Percentiles rank a stretch among this genome's conserved stretches.
phyloP scores from a whole-genome alignment of 1,140 invertebrate species.

The Drosophila carrolli region DNA sequence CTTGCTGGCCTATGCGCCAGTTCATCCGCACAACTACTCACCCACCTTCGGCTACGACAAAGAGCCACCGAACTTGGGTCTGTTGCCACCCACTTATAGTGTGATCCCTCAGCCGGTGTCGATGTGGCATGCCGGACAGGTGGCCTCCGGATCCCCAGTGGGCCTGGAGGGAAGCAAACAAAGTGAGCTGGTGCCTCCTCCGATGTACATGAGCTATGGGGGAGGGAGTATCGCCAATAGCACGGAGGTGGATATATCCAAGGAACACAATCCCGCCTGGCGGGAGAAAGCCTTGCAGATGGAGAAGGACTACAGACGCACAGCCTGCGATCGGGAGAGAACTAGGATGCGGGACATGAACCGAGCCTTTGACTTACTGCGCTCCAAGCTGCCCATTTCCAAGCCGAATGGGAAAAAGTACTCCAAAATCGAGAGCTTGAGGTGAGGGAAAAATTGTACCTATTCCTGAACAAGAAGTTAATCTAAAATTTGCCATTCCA shows the following conservation, averaged over 20 bases:
- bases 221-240: slow-evolving; percentile 26
- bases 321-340: slow-evolving; percentile 93
- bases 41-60: slow-evolving; percentile 59
- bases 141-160: background rate
- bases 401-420: slow-evolving; percentile 95
- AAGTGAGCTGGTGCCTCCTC: slow-evolving; percentile 71
- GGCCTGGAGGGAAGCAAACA: slow-evolving; percentile 45
- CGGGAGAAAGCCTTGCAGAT: slow-evolving; percentile 86
- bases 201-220: slow-evolving; percentile 71
- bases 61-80: slow-evolving; percentile 28
- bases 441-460: slow-evolving; percentile 84
- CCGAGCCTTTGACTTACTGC: slow-evolving; percentile 91
- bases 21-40: slow-evolving; percentile 38
- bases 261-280: slow-evolving; percentile 85
- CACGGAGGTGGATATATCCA: slow-evolving; percentile 81
- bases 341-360: slow-evolving; percentile 96
- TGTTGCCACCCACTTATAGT: slow-evolving; percentile 43
- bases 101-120: slow-evolving; percentile 76
- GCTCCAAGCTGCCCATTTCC: slow-evolving; percentile 91
- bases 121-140: slow-evolving; percentile 59
- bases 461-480: background rate
- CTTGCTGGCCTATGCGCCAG: slow-evolving; percentile 50
- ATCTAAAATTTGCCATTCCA: slow-evolving; percentile 64
- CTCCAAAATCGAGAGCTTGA: slow-evolving; percentile 93
- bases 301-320: slow-evolving; percentile 86